Evolutionary conservation across 2,113 vertebrate genomes (phyloP), one percentile per base, ranked within the genome.

Genomic region (Opisthocomus hoazin): DNA sequence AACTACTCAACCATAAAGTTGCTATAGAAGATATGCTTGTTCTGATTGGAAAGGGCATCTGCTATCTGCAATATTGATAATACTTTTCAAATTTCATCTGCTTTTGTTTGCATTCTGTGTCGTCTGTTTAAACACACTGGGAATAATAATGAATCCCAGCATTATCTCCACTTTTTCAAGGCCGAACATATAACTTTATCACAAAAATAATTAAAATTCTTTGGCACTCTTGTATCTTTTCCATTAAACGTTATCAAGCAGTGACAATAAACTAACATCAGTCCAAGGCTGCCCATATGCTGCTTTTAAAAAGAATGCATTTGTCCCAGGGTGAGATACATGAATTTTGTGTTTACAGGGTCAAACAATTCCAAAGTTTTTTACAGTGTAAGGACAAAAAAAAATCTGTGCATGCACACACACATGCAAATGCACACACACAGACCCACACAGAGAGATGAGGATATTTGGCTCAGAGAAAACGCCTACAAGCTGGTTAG

Each of bases 171-270:
- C 98, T 99, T 99, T 98, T 99, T 99, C 99, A 98, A 99, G 99
- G 99, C 99, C 99, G 98, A 99, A 99, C 99, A 99, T 99, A 99
- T 99, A 99, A 99, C 99, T 99, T 99, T 99, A 99, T 99, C 99
- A 99, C 99, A 99, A 99, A 99, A 99, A 99, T 99, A 99, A 99
- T 99, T 99, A 99, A 99, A 98, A 98, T 98, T 99, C 99, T 99
- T 99, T 99, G 99, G 99, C 99, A 99, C 98, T 98, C 98, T 98
- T 99, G 98, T 99, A 99, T 99, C 99, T 98, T 99, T 99, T 99
- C 99, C 99, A 99, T 99, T 99, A 99, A 98, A 99, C 98, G 99
- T 99, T 99, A 99, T 99, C 99, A 98, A 98, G 97, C 98, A 96
- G 98, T 98, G 99, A 99, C 99, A 99, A 99, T 98, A 98, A 99